These are phyloP conservation scores for Lethenteron camtschaticum DNA, from an alignment of 2,113 vertebrate genomes.

Conservation along the genomic window DNA sequence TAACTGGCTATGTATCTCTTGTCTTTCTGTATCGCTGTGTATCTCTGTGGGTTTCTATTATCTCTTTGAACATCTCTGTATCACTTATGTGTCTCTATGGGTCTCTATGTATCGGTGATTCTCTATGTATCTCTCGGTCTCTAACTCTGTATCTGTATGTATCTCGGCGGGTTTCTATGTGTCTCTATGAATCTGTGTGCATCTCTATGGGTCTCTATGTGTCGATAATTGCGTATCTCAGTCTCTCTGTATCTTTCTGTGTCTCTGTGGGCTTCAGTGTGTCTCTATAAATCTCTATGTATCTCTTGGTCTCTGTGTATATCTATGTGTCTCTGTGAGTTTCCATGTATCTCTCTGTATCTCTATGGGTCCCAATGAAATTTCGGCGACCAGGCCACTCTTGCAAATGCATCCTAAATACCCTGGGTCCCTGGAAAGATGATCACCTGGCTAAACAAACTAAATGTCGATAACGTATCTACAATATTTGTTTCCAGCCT, in stretches of 20 bases:
- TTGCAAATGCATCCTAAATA: too few species aligned
- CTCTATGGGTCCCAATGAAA: not conserved
- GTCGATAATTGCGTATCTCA: not conserved
- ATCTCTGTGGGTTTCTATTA: not conserved
- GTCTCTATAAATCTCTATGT: not conserved
- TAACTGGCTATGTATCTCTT: not conserved
- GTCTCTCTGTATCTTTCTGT: not conserved
- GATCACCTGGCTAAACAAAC: too few species aligned
- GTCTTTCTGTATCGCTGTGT: not conserved
- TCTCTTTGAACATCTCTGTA: not conserved
- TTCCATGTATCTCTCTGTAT: not conserved
- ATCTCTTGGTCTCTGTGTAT: not conserved
- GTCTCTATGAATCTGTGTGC: not conserved
- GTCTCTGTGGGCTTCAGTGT: not conserved
- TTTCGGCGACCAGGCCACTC: too few species aligned
- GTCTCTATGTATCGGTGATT: not conserved
- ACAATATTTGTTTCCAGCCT: too few species aligned
- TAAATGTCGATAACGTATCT: too few species aligned
- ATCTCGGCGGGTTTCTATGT: not conserved
- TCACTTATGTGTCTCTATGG: not conserved
- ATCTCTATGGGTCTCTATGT: not conserved
- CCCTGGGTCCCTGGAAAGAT: too few species aligned
- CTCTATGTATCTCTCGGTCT: not conserved
- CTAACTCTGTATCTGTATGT: not conserved
- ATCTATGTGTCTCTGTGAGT: not conserved